Conservation (phyloP, 2,113 vertebrate genomes). For the Leucopsar rothschildi region DNA sequence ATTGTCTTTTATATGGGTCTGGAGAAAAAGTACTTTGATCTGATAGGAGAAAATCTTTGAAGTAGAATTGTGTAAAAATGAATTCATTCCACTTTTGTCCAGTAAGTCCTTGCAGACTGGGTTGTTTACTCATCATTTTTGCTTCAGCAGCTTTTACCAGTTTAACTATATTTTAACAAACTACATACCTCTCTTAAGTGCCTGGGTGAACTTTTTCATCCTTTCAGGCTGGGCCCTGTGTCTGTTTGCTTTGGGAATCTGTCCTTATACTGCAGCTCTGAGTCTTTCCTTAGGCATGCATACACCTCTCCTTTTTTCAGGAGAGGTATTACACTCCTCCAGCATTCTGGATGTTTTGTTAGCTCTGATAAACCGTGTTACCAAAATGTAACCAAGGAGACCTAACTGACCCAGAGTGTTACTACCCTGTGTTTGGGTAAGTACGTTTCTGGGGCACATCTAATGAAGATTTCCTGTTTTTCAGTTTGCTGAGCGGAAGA, state of each 20-base stretch:
- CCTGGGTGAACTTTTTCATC: background rate
- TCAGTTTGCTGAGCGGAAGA: conserved; percentile 96
- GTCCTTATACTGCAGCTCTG: background rate
- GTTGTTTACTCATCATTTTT: background rate
- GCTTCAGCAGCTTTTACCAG: background rate
- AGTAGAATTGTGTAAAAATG: background rate
- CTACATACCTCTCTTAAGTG: background rate
- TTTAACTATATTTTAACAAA: background rate
- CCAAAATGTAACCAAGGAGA: background rate
- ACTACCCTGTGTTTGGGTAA: background rate
- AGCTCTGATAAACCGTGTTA: background rate
- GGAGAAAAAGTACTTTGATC: background rate
- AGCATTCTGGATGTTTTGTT: background rate
- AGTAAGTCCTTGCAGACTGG: background rate
- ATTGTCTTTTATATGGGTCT: background rate
- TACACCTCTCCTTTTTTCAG: background rate
- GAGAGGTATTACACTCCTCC: background rate
- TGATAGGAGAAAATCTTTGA: background rate
- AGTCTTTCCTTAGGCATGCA: background rate
- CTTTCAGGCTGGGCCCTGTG: background rate
- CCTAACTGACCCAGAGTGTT: background rate
- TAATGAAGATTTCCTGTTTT: conserved; percentile 58
- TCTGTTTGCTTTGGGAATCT: background rate
- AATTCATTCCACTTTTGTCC: background rate
- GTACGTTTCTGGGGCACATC: background rate